phyloP scores from a whole-genome alignment of 2,888 invertebrate genomes.

The Seira ritae region DNA sequence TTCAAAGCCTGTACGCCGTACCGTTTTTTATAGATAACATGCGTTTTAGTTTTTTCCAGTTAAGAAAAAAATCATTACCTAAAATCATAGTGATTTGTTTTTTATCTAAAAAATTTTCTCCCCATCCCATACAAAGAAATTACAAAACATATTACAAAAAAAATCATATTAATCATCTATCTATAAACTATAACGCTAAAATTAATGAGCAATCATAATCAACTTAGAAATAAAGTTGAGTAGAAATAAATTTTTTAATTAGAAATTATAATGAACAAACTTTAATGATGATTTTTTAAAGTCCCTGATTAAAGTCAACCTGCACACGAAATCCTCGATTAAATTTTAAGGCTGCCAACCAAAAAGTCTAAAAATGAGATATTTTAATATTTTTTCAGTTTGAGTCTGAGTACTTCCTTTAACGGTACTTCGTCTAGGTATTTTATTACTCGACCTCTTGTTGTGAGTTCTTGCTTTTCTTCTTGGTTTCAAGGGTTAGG shows the following conservation, averaged over 20 bases:
- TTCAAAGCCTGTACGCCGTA: constrained; percentile 84
- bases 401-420: background rate
- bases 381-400: constrained; percentile 41
- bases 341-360: background rate
- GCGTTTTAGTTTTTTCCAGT: constrained; percentile 74
- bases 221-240: background rate
- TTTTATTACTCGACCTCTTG: no score
- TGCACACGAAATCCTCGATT: background rate
- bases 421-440: no score
- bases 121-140: constrained; percentile 9
- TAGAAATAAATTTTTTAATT: background rate
- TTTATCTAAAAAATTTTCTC: constrained; percentile 16
- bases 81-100: no score
- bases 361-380: background rate
- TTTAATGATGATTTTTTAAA: no score
- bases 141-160: constrained; percentile 21
- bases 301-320: constrained; percentile 2
- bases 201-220: background rate
- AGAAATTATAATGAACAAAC: background rate
- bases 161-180: background rate
- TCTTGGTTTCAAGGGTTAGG: constrained; percentile 50
- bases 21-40: no score
- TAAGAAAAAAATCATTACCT: constrained; percentile 74
- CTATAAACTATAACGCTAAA: background rate
- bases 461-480: constrained; percentile 30